Percentiles rank a stretch among this genome's conserved stretches.
Conservation (phyloP, 2,113 vertebrate genomes). For the Dipodomys merriami region DNA sequence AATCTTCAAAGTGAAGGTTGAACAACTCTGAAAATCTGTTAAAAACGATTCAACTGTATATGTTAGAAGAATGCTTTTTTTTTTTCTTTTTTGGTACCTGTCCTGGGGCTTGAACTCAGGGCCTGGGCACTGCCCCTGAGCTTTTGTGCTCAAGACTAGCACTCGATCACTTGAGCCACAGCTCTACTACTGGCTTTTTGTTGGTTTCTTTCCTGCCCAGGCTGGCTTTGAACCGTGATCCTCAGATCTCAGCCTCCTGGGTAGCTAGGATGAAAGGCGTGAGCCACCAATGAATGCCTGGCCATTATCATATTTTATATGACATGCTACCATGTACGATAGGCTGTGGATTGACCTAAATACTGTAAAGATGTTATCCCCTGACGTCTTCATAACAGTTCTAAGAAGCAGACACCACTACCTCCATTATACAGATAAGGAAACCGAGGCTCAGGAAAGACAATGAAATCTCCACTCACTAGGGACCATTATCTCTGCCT, state of each 20-base stretch:
- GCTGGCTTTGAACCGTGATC: too few species aligned
- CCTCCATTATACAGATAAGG: background rate
- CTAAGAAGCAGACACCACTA: background rate
- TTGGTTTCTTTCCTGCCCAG: too few species aligned
- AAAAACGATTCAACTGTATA: background rate
- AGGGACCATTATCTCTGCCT: background rate
- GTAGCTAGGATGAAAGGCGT: too few species aligned
- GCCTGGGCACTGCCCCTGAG: too few species aligned
- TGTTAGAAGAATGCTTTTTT: too few species aligned
- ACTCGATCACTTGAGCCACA: too few species aligned
- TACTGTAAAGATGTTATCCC: background rate
- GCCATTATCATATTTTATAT: background rate
- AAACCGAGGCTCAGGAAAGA: background rate
- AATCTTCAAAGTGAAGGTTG: too few species aligned
- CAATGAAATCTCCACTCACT: slow-evolving; percentile 25
- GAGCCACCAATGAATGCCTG: background rate
- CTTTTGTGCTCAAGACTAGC: too few species aligned
- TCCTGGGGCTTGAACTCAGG: too few species aligned
- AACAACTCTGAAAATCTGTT: background rate
- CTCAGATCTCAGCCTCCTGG: too few species aligned
- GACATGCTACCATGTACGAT: background rate
- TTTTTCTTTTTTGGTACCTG: too few species aligned
- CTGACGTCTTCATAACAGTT: background rate
- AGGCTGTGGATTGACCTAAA: background rate
- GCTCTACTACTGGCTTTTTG: too few species aligned